phyloP scores from a whole-genome alignment of 2,888 invertebrate species.

The Bibio marci region DNA sequence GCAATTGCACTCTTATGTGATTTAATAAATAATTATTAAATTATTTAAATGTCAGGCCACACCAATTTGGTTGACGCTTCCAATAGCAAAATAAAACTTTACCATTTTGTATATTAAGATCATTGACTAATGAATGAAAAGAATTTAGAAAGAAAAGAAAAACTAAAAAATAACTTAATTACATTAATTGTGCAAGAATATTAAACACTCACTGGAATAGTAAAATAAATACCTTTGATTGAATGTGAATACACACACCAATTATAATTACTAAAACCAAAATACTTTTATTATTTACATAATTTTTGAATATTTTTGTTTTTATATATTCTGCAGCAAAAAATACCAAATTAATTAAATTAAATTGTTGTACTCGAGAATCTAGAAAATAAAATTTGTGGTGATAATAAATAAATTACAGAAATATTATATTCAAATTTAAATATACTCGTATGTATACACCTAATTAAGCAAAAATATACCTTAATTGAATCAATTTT shows the following conservation, averaged over 20 bases:
- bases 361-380: no score
- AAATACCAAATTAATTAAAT: conserved; percentile 51
- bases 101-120: conserved; percentile 32
- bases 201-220: conserved; percentile 34
- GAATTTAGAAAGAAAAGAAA: conserved; percentile 26
- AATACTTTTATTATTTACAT: conserved; percentile 39
- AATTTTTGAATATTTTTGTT: conserved; percentile 50
- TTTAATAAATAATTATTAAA: conserved; percentile 18
- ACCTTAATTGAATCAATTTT: background rate
- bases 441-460: no score
- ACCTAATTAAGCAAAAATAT: background rate
- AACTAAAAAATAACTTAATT: conserved; percentile 2
- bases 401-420: no score
- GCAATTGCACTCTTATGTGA: conserved; percentile 15
- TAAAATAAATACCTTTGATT: conserved; percentile 41
- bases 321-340: conserved; percentile 66
- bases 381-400: no score
- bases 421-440: no score
- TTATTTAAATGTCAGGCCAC: conserved; percentile 17
- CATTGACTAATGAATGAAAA: conserved; percentile 34
- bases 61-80: conserved; percentile 22
- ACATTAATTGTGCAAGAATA: background rate
- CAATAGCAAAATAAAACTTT: conserved; percentile 35
- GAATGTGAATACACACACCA: conserved; percentile 41
- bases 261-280: conserved; percentile 53